A percentile compares a stretch with the other conserved stretches of the same genome.
Conservation (phyloP, 2,113 vertebrate genomes). For the Sapayoa aenigma region DNA sequence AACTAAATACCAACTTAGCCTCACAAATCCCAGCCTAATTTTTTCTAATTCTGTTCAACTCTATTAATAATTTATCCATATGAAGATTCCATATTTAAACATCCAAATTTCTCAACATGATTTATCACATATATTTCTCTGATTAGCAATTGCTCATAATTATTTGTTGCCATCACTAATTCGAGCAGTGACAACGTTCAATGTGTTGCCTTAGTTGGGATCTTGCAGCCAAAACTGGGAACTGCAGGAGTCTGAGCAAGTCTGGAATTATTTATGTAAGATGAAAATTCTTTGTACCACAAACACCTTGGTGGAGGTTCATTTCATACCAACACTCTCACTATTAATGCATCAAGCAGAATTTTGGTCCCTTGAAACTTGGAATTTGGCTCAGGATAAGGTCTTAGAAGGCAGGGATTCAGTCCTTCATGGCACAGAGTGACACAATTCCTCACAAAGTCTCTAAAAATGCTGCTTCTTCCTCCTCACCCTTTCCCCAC, state of each 20-base stretch:
- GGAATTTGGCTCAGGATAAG: not conserved
- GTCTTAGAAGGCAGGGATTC: not conserved
- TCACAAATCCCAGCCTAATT: not conserved
- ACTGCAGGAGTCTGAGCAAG: not conserved
- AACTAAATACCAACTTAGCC: not conserved
- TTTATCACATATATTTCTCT: not conserved
- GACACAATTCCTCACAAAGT: not conserved
- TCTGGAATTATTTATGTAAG: not conserved
- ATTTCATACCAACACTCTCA: not conserved
- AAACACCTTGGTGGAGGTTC: not conserved
- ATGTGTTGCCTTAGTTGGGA: not conserved
- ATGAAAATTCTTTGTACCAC: not conserved
- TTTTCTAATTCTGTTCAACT: not conserved
- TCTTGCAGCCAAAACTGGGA: not conserved
- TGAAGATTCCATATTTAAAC: not conserved
- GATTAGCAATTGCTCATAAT: not conserved
- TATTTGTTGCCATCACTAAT: not conserved
- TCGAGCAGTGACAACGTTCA: not conserved
- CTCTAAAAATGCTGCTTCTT: not conserved
- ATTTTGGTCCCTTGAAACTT: not conserved
- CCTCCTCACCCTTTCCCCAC: not conserved
- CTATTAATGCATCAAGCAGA: not conserved
- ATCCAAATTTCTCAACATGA: not conserved
- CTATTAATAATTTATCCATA: not conserved
- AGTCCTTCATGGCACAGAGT: accelerated